Evolutionary conservation across 2,113 vertebrate genomes (phyloP).

Genomic region (Platycercus adscitus): DNA sequence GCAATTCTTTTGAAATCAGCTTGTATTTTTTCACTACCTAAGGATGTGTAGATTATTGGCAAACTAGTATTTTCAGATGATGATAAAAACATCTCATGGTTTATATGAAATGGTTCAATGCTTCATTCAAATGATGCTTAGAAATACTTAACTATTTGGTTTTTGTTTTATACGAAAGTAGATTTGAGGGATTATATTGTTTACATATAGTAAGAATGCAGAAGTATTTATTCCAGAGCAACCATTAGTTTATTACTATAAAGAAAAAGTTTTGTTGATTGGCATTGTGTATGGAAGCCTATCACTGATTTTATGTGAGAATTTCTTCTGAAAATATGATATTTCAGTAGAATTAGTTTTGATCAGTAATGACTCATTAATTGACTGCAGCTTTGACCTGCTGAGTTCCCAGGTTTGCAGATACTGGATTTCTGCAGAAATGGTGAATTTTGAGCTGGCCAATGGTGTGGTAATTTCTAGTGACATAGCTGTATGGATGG

Average conservation of each 20-base stretch:
- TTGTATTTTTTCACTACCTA: not conserved
- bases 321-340: not conserved
- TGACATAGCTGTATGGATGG: not conserved
- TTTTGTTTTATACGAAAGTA: not conserved
- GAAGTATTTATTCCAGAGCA: not conserved
- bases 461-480: not conserved
- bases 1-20: not conserved
- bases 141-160: not conserved
- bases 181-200: not conserved
- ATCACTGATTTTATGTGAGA: not conserved
- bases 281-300: not conserved
- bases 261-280: not conserved
- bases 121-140: not conserved
- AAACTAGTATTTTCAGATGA: not conserved
- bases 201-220: not conserved
- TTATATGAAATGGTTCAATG: not conserved
- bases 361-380: not conserved
- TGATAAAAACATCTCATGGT: not conserved
- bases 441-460: not conserved
- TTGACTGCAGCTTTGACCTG: not conserved
- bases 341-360: not conserved
- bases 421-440: not conserved
- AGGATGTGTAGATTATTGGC: not conserved
- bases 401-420: not conserved
- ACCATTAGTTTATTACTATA: not conserved